phyloP scores from a whole-genome alignment of 2,797 vertebrate genomes.

The Simalia tracyae region DNA sequence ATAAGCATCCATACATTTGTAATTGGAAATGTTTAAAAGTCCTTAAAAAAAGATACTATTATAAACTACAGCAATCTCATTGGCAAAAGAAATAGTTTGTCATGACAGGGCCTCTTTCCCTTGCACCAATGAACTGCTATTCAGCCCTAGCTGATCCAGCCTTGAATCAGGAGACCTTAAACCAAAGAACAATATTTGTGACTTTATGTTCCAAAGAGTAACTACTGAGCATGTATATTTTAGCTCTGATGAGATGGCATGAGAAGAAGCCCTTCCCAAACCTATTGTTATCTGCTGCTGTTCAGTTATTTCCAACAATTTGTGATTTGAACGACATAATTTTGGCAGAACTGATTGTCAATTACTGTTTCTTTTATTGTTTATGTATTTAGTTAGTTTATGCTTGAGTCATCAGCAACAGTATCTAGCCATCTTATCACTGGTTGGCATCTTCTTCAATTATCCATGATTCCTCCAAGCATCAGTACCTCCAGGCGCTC shows the following conservation, averaged over 20 bases:
- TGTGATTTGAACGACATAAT: no score
- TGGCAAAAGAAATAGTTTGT: background rate
- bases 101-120: background rate
- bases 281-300: background rate
- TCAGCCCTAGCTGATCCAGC: background rate
- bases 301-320: background rate
- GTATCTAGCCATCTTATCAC: no score
- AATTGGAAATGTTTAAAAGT: background rate
- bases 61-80: no score
- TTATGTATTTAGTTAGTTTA: no score
- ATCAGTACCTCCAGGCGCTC: no score
- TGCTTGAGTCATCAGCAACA: no score
- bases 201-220: background rate
- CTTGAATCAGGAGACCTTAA: background rate
- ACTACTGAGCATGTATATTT: background rate
- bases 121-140: background rate
- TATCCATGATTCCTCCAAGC: no score
- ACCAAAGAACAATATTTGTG: background rate
- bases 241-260: slow-evolving; percentile 24
- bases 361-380: background rate
- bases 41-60: background rate
- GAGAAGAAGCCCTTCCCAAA: background rate
- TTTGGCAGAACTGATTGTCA: no score
- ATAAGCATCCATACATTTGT: background rate
- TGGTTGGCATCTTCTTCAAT: no score